Evolutionary conservation across 2,797 vertebrate species (phyloP), one percentile per base, ranked within the genome.

Genomic region (Spinus pinus): DNA sequence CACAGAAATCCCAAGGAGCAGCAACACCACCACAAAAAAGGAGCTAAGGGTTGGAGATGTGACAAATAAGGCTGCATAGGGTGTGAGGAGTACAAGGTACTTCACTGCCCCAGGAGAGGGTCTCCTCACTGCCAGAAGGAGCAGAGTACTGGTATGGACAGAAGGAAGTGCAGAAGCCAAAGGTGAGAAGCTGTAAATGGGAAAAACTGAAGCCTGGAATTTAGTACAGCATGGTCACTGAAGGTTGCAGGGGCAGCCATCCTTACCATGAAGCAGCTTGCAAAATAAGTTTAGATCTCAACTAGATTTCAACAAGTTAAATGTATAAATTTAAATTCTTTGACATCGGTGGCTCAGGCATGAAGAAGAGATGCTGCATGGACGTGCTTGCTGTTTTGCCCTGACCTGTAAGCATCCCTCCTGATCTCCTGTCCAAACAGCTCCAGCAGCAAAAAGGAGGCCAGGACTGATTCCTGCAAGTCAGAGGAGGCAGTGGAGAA

Each of bases 71-170:
- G 27, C 73, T 44, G 42, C 8, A 12, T 1, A 2, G 42, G 44
- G 15, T 62, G 53, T 18, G 50, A 69, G 49, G 62, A 65, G 23
- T 0, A 6, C 18, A 31, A 41, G 46, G 14, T 35, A 31, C 14
- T 50, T 30, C 23, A 5, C 25, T 64, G 53, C 5, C 12, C 3
- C 44, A 21, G 12, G 21, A 83, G 46, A 60, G 27, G 24, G 10
- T 35, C 24, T 62, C 42, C n/a, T 81, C 1, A 0, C 30, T 57
- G 25, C 19, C 0, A 35, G 10, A 5, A 15, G 31, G 9, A 25
- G 17, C 0, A 0, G 51, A 61, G 15, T 57, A 61, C 6, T 5
- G 6, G 17, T 70, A 28, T 0, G 1, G 39, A 24, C 35, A 81
- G 56, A 74, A 64, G 14, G 14, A 66, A 69, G 15, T 4, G 14